Evolutionary conservation across 2,113 vertebrate species (phyloP), one percentile per base, ranked within the genome.

Genomic region (Channa maculata): DNA sequence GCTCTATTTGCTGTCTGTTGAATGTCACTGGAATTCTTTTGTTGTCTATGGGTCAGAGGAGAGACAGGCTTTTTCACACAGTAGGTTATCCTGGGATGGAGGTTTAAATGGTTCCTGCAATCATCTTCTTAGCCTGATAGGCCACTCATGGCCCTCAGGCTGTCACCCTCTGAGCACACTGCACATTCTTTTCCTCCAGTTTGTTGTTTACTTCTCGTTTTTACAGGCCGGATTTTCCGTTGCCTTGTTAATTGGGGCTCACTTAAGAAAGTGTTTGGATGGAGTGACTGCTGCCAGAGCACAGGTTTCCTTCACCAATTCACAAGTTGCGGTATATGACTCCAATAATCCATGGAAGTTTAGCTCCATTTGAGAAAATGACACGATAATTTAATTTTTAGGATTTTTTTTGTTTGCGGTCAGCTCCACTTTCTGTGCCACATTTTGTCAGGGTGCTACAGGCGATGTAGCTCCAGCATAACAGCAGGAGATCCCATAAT

Each of bases 161-260:
- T 80, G 54, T 77, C 78, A 80, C 52, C 58, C 77, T 81, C 65
- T 53, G 44, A 79, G 60, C 63, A 72, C 39, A 46, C 55, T 69
- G 73, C 79, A 24, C 24, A 24, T 24, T 24, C 24, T 24, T 24
- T 24, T 24, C 24, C 24, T 24, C 24, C 66, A 59, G 45, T 62
- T 75, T 86, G 62, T 81, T 67, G 65, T 88, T 83, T 72, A 43
- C 53, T 36, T 59, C 46, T 49, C 9, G 1, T 50, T 81, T 89
- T 91, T 83, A 86, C 8, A 3, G 45, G 65, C 64, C 48, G 72
- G 43, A 82, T 75, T 87, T 86, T 88, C 61, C 73, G 50, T 52
- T 9, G 59, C 52, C 46, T 85, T 55, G 62, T 85, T 77, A 79
- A 79, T 82, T 84, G 11, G 52, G 39, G 36, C 65, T 75, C 38